A percentile compares a stretch with the other conserved stretches of the same genome.
Evolutionary conservation across 1,140 invertebrate genomes (phyloP).

Genomic region (Armadillidium nasatum): DNA sequence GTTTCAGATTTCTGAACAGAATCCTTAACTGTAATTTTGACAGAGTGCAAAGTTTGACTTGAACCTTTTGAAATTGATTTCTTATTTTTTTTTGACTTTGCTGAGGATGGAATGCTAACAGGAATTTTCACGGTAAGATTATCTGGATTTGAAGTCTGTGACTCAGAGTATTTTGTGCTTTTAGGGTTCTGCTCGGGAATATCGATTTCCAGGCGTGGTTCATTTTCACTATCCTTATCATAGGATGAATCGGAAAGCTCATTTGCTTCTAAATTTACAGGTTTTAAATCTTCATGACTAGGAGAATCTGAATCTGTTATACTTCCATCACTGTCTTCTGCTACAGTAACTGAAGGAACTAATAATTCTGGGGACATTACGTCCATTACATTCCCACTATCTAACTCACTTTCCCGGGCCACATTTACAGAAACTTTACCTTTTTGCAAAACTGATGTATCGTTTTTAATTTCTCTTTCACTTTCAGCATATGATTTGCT

Average conservation of each 20-base stretch:
- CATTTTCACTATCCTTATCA: conserved; percentile 41
- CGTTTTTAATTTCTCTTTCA: not conserved
- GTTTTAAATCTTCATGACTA: not conserved
- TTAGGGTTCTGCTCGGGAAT: conserved; percentile 36
- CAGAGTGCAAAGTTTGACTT: not conserved
- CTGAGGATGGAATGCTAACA: not conserved
- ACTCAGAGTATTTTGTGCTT: not conserved
- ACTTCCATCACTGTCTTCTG: conserved; percentile 3
- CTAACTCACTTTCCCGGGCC: not conserved
- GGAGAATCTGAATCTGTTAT: conserved; percentile 7
- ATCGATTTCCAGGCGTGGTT: conserved; percentile 41
- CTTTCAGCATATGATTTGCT: conserved; percentile 21
- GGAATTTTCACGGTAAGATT: not conserved
- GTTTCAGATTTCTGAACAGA: conserved; percentile 20
- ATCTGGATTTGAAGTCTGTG: not conserved
- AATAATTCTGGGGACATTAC: conserved; percentile 3
- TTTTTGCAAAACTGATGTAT: not conserved
- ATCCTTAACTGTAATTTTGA: not conserved
- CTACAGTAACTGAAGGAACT: conserved; percentile 1
- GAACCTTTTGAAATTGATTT: conserved; percentile 14
- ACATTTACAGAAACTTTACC: conserved; percentile 2
- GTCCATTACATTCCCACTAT: not conserved
- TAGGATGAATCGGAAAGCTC: conserved; percentile 23
- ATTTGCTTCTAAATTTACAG: conserved; percentile 16
- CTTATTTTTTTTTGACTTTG: not conserved